Evolutionary conservation across 2,113 vertebrate genomes (phyloP).

Genomic region (Sprattus sprattus): DNA sequence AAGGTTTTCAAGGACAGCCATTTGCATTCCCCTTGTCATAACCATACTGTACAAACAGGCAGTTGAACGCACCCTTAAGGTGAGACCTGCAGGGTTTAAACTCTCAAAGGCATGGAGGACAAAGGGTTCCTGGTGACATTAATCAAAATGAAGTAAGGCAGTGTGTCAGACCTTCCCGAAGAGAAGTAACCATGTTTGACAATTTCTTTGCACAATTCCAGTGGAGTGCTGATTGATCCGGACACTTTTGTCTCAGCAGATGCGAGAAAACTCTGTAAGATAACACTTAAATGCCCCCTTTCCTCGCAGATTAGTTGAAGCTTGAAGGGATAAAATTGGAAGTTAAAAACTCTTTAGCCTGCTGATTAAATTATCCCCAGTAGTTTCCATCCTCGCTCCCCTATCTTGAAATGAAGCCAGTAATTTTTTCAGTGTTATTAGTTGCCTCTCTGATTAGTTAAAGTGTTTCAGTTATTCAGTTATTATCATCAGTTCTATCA

Average conservation of each 20-base stretch:
- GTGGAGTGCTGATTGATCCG: conserved; percentile 45
- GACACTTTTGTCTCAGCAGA: conserved; percentile 44
- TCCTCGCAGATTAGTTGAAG: conserved; percentile 27
- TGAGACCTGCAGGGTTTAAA: conserved; percentile 34
- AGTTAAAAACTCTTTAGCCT: conserved; percentile 43
- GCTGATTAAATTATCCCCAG: conserved; percentile 38
- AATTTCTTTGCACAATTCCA: conserved; percentile 44
- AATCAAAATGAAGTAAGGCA: conserved; percentile 49
- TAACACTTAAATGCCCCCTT: conserved; percentile 43
- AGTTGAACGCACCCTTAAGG: conserved; percentile 22
- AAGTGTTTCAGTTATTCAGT: conserved; percentile 24
- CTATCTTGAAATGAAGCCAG: conserved; percentile 35
- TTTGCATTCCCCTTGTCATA: neutral
- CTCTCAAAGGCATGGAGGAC: conserved; percentile 46
- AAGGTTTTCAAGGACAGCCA: neutral
- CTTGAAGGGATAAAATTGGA: conserved; percentile 30
- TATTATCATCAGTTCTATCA: neutral
- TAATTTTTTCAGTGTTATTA: conserved; percentile 16
- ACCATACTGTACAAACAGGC: conserved; percentile 9
- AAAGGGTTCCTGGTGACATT: conserved; percentile 40
- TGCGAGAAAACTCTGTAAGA: conserved; percentile 43
- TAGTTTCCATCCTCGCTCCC: neutral
- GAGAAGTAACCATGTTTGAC: conserved; percentile 51
- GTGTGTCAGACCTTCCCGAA: conserved; percentile 37
- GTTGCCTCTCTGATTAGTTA: conserved; percentile 34